phyloP scores from a whole-genome alignment of 2,797 vertebrate genomes.

The Ambastaia sidthimunki region DNA sequence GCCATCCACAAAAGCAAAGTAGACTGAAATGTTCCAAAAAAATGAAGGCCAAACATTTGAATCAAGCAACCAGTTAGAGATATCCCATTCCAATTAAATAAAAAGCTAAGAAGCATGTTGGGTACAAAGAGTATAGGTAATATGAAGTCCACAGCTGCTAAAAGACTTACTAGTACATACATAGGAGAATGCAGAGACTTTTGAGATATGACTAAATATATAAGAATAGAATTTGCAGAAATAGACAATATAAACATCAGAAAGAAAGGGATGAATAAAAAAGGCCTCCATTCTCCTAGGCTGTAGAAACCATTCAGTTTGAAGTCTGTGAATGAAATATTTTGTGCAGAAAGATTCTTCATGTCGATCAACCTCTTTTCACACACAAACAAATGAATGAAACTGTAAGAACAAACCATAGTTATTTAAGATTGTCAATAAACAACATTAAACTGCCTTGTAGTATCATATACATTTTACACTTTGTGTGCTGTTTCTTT shows the following conservation, averaged over 20 bases:
- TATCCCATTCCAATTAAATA: conserved; percentile 62
- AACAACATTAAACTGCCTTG: not conserved
- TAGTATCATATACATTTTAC: not conserved
- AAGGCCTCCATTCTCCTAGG: conserved; percentile 49
- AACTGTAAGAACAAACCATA: not conserved
- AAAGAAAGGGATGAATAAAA: conserved; percentile 63
- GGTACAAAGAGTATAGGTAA: conserved; percentile 65
- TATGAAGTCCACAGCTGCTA: conserved; percentile 63
- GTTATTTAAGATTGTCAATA: not conserved
- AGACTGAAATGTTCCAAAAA: conserved; percentile 69
- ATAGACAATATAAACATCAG: conserved; percentile 60
- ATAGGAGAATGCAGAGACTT: conserved; percentile 71
- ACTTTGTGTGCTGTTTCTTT: not conserved
- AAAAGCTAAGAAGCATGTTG: conserved; percentile 67
- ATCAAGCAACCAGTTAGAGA: conserved; percentile 64
- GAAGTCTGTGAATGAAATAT: conserved; percentile 55
- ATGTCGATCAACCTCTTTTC: not conserved
- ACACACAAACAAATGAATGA: not conserved
- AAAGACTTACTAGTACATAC: conserved; percentile 72
- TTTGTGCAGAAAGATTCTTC: conserved; percentile 16
- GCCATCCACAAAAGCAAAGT: conserved; percentile 76
- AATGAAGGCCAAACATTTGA: conserved; percentile 65
- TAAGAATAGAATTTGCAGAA: conserved; percentile 62
- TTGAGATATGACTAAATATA: conserved; percentile 60
- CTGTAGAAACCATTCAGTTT: conserved; percentile 57